Conservation (phyloP, 2,797 vertebrate genomes). For the Triplophysa yarkandensis region DNA sequence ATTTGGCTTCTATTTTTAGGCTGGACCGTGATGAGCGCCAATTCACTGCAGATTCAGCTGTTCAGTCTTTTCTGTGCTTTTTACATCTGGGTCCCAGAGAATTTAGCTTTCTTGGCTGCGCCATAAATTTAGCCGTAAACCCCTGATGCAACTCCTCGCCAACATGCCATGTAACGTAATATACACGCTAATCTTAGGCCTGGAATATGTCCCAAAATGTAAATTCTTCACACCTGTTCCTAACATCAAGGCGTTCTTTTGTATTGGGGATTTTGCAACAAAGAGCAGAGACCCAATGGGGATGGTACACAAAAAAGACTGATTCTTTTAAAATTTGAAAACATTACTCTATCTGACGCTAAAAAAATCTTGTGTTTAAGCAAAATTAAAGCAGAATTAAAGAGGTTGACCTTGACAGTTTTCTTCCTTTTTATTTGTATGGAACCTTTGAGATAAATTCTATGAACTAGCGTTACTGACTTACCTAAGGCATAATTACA, state of each 20-base stretch:
- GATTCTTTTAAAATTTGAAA: background rate
- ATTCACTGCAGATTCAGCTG: slow-evolving; percentile 44
- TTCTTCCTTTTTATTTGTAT: slow-evolving; percentile 5
- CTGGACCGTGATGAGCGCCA: slow-evolving; percentile 39
- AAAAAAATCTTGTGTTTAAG: background rate
- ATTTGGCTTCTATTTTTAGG: slow-evolving; percentile 58
- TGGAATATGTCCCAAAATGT: slow-evolving; percentile 19
- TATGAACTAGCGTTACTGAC: slow-evolving; percentile 5
- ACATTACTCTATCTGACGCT: background rate
- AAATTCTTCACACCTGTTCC: background rate
- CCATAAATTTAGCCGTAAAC: slow-evolving; percentile 19
- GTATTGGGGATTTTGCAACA: background rate
- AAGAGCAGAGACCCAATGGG: background rate
- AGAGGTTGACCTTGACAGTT: slow-evolving; percentile 21
- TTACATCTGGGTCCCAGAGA: slow-evolving; percentile 22
- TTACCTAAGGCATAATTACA: slow-evolving; percentile 5
- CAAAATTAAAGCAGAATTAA: slow-evolving; percentile 2
- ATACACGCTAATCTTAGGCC: slow-evolving; percentile 2
- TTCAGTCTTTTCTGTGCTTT: slow-evolving; percentile 38
- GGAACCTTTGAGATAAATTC: slow-evolving; percentile 6
- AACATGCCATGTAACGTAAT: slow-evolving; percentile 3
- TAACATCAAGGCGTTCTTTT: background rate
- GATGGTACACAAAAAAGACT: background rate
- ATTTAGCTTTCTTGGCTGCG: slow-evolving; percentile 13
- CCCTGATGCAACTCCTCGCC: background rate